phyloP scores from a whole-genome alignment of 1,140 invertebrate species.

The Platorchestia sp. region DNA sequence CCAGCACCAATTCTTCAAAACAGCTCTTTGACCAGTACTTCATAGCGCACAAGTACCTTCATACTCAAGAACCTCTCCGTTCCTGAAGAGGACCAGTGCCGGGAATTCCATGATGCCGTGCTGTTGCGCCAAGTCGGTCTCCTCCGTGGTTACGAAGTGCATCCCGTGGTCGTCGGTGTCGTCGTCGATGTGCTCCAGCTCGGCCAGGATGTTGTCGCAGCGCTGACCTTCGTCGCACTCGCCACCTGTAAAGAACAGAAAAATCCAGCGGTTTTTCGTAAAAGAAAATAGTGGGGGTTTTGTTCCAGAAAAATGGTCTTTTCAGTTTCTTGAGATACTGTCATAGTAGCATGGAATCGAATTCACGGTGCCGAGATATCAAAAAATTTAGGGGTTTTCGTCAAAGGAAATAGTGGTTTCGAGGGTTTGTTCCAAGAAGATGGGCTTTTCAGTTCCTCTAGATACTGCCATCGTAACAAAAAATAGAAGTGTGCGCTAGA shows the following conservation, averaged over 20 bases:
- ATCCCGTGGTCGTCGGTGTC: slow-evolving; percentile 94
- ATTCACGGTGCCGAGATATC: too few relatives aligned
- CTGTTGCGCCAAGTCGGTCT: slow-evolving; percentile 76
- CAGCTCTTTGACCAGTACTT: background rate
- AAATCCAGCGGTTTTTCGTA: background rate
- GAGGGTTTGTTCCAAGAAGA: background rate
- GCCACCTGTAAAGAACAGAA: slow-evolving; percentile 74
- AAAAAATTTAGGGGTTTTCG: background rate
- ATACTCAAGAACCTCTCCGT: slow-evolving; percentile 80
- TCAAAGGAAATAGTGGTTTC: background rate
- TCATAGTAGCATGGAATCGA: too few relatives aligned
- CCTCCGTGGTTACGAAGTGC: slow-evolving; percentile 92
- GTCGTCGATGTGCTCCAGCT: slow-evolving; percentile 93
- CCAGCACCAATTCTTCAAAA: background rate
- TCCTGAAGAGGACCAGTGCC: slow-evolving; percentile 89
- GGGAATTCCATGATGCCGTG: slow-evolving; percentile 88
- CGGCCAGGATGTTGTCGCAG: slow-evolving; percentile 86
- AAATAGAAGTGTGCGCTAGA: too few relatives aligned
- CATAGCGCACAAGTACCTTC: slow-evolving; percentile 72
- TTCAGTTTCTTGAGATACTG: too few relatives aligned
- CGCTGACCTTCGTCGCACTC: slow-evolving; percentile 86
- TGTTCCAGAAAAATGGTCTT: too few relatives aligned
- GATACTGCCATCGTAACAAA: too few relatives aligned
- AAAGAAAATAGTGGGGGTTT: background rate
- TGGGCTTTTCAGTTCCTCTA: too few relatives aligned